Percentiles rank a stretch among this genome's conserved stretches.
phyloP scores from a whole-genome alignment of 2,888 invertebrate species.

The Limnephilus rhombicus region DNA sequence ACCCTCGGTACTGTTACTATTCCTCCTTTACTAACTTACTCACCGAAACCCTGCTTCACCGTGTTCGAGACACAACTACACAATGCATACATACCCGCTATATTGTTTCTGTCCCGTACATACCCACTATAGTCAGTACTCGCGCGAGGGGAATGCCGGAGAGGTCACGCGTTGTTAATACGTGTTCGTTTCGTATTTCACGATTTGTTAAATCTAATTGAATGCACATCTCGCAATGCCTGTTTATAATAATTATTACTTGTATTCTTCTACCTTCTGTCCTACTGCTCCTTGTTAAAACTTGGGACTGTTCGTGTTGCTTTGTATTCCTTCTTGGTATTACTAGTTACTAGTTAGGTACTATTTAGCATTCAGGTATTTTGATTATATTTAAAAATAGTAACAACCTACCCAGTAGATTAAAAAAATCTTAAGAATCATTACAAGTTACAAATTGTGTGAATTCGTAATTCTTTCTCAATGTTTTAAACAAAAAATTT shows the following conservation, averaged over 20 bases:
- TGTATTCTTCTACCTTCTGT: background rate
- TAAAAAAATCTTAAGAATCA: background rate
- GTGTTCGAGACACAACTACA: background rate
- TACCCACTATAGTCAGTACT: background rate
- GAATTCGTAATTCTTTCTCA: too few relatives aligned
- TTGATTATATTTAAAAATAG: background rate
- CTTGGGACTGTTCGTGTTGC: background rate
- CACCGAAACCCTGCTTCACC: background rate
- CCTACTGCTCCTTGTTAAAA: background rate
- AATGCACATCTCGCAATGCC: constrained; percentile 38
- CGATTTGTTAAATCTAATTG: constrained; percentile 48
- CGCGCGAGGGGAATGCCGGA: background rate
- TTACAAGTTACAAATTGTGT: too few relatives aligned
- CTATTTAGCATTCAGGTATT: background rate
- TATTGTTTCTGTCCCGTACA: background rate
- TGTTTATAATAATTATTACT: constrained; percentile 14
- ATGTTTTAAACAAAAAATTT: too few relatives aligned
- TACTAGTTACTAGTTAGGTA: background rate
- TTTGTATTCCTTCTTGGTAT: constrained; percentile 36
- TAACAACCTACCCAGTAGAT: background rate
- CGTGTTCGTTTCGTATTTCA: constrained; percentile 38
- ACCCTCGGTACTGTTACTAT: background rate
- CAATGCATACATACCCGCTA: background rate
- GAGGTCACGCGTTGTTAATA: constrained; percentile 46
- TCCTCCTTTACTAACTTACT: background rate